A percentile compares a stretch with the other conserved stretches of the same genome.
phyloP scores from a whole-genome alignment of 53 echinoderm and acorn worm genomes.

The Luidia sarsii region DNA sequence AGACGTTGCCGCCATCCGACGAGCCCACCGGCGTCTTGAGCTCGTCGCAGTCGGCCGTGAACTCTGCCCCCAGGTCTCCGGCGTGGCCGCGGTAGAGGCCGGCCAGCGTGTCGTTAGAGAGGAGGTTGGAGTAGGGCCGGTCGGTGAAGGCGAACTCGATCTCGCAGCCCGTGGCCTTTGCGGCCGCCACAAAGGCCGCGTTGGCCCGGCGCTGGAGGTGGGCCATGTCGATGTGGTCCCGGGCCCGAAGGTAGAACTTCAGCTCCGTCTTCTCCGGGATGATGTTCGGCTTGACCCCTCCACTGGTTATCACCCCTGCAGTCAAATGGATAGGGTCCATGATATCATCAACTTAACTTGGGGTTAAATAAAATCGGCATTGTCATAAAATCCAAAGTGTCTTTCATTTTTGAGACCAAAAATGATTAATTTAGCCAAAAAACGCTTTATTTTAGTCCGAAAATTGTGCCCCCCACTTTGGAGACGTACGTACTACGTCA shows the following conservation, averaged over 20 bases:
- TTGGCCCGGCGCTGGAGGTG: conserved; percentile 73
- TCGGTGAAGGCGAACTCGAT: conserved; percentile 71
- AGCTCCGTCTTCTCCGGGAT: conserved; percentile 77
- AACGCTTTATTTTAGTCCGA: no score
- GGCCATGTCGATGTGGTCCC: conserved; percentile 85
- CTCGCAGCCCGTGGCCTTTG: conserved; percentile 82
- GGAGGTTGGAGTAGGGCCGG: conserved; percentile 79
- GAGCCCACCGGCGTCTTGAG: conserved; percentile 65
- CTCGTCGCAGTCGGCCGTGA: conserved; percentile 32
- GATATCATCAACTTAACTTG: no score
- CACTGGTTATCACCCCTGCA: conserved; percentile 76
- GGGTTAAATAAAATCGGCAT: no score
- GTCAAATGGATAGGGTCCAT: not conserved
- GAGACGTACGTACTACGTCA: no score
- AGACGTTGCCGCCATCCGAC: conserved; percentile 79
- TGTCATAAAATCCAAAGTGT: no score
- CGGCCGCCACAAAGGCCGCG: conserved; percentile 79
- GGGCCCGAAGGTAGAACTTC: conserved; percentile 80
- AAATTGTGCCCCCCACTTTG: no score
- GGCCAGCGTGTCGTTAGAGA: conserved; percentile 59
- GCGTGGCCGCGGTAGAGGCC: conserved; percentile 65
- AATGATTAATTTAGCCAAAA: no score
- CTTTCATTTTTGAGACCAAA: no score
- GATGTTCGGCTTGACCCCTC: conserved; percentile 83
- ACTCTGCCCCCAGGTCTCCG: conserved; percentile 55